Evolutionary conservation across 2,797 vertebrate genomes (phyloP).

Genomic region (Lutjanus campechanus): DNA sequence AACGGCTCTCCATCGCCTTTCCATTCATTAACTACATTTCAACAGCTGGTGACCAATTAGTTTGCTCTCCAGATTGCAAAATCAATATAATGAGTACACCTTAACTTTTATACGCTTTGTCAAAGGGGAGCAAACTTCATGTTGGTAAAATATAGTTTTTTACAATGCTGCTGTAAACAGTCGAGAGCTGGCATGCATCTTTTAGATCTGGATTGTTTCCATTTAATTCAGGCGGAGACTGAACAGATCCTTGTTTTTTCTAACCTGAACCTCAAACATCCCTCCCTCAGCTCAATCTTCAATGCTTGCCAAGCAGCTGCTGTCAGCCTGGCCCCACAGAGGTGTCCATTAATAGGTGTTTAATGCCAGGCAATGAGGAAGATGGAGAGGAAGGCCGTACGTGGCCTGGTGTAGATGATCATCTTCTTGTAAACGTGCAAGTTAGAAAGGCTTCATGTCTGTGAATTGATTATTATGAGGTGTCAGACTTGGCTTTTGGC

Average conservation of each 20-base stretch:
- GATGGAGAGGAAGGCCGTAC: constrained; percentile 23
- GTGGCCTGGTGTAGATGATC: constrained; percentile 28
- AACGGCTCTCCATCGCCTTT: constrained; percentile 55
- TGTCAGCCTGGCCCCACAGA: constrained; percentile 30
- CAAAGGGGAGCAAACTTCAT: constrained; percentile 34
- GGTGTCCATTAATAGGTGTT: constrained; percentile 48
- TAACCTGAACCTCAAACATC: constrained; percentile 23
- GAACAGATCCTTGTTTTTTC: not conserved
- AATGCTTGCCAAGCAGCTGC: constrained; percentile 32
- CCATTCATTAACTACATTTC: constrained; percentile 70
- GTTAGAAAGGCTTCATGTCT: constrained; percentile 27
- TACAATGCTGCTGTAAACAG: constrained; percentile 8
- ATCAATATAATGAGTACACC: constrained; percentile 54
- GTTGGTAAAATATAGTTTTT: constrained; percentile 29
- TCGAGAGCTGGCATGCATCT: not conserved
- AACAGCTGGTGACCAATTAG: constrained; percentile 75
- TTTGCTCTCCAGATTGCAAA: constrained; percentile 66
- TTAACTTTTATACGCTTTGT: constrained; percentile 51
- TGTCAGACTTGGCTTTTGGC: constrained; percentile 58
- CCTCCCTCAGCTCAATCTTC: constrained; percentile 11
- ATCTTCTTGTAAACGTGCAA: constrained; percentile 19
- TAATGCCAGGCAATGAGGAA: constrained; percentile 43
- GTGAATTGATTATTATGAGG: constrained; percentile 52
- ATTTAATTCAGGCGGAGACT: constrained; percentile 15
- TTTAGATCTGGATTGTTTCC: not conserved